A percentile compares a stretch with the other conserved stretches of the same genome.
These are phyloP conservation scores for Camelus bactrianus DNA, from an alignment of 2,113 vertebrate genomes.

Conservation along the genomic window DNA sequence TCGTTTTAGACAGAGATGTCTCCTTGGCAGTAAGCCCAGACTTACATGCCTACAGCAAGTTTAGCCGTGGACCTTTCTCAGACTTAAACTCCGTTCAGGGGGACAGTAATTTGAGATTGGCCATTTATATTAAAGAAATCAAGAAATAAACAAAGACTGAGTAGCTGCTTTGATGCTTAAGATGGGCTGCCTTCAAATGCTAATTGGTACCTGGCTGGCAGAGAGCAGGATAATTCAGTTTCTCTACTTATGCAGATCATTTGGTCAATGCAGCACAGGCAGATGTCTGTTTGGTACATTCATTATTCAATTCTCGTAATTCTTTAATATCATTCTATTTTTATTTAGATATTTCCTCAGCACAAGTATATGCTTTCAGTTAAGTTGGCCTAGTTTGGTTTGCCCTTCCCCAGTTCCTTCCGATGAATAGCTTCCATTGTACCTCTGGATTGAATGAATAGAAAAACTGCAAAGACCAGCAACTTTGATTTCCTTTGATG, in stretches of 20 bases:
- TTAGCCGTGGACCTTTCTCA: not conserved
- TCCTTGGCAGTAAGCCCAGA: slow-evolving; percentile 33
- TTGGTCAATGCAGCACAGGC: not conserved
- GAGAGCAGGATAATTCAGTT: not conserved
- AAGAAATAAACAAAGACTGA: not conserved
- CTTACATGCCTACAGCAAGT: not conserved
- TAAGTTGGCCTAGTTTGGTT: not conserved
- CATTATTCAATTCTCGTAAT: not conserved
- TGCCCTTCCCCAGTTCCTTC: not conserved
- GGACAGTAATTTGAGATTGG: not conserved
- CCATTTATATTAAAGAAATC: slow-evolving; percentile 52
- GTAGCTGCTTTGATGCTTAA: not conserved
- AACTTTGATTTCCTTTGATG: not conserved
- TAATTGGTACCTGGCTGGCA: not conserved
- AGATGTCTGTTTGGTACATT: not conserved
- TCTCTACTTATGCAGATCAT: not conserved
- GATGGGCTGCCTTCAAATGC: not conserved
- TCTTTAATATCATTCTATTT: not conserved
- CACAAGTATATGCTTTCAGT: not conserved
- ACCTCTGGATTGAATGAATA: not conserved
- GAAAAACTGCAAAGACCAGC: not conserved
- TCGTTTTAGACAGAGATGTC: not conserved
- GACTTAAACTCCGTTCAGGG: not conserved
- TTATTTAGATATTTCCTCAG: not conserved
- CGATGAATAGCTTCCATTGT: not conserved